Evolutionary conservation across 2,797 vertebrate genomes (phyloP).

Genomic region (Cheirogaleus major): DNA sequence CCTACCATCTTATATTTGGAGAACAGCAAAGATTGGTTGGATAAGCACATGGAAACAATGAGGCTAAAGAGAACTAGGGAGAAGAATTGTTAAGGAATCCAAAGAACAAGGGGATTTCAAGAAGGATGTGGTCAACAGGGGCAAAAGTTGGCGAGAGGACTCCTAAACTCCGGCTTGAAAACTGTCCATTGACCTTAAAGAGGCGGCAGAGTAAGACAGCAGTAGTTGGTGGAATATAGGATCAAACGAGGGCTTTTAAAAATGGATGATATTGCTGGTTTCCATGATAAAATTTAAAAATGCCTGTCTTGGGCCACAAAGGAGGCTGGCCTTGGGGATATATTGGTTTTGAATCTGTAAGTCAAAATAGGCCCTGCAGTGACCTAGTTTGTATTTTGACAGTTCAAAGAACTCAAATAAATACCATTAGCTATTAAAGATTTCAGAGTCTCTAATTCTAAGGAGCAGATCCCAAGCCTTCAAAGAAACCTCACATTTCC

Average conservation of each 20-base stretch:
- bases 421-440: background rate
- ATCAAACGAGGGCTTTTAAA: background rate
- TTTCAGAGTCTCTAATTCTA: background rate
- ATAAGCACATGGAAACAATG: background rate
- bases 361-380: background rate
- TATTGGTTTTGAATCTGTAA: background rate
- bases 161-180: background rate
- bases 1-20: background rate
- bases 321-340: background rate
- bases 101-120: background rate
- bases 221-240: background rate
- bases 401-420: constrained; percentile 39
- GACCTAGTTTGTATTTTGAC: background rate
- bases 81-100: background rate
- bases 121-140: background rate
- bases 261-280: background rate
- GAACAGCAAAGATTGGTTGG: background rate
- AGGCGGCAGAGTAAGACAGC: background rate
- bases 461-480: background rate
- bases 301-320: background rate
- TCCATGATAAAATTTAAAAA: background rate
- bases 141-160: background rate
- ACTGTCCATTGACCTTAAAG: background rate
- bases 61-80: background rate
- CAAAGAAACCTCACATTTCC: constrained; percentile 2